phyloP scores from a whole-genome alignment of 2,797 vertebrate genomes.

The Cryptoblepharus egeriae region DNA sequence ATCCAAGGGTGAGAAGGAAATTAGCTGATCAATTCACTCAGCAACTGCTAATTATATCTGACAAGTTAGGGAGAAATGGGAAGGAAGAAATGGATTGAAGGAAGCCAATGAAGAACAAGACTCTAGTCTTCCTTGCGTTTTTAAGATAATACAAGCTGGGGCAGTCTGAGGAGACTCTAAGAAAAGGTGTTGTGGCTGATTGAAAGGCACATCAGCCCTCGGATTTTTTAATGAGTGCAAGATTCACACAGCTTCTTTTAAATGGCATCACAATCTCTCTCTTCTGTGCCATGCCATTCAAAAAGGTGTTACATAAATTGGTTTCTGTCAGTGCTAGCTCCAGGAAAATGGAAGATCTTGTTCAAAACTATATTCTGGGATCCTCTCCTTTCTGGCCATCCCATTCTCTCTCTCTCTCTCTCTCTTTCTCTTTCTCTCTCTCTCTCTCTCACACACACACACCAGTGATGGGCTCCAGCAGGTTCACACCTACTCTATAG shows the following conservation, averaged over 20 bases:
- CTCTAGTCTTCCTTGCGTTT: slow-evolving; percentile 41
- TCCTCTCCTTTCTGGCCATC: not conserved
- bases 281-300: not conserved
- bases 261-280: not conserved
- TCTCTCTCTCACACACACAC: no score
- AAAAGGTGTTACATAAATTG: not conserved
- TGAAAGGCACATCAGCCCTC: not conserved
- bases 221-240: not conserved
- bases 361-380: not conserved
- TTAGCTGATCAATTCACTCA: slow-evolving; percentile 76
- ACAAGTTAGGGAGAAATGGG: slow-evolving; percentile 60
- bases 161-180: slow-evolving; percentile 18
- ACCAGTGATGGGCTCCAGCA: no score
- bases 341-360: not conserved
- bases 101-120: slow-evolving; percentile 39
- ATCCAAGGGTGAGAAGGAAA: slow-evolving; percentile 65
- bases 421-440: no score
- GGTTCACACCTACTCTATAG: no score
- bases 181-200: slow-evolving; percentile 22
- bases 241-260: not conserved
- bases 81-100: slow-evolving; percentile 36
- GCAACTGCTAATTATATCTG: slow-evolving; percentile 71
- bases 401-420: not conserved
- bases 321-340: not conserved
- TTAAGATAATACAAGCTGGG: not conserved